A percentile compares a stretch with the other conserved stretches of the same genome.
phyloP scores from a whole-genome alignment of 2,797 vertebrate species.

The Pangasius krempfi region DNA sequence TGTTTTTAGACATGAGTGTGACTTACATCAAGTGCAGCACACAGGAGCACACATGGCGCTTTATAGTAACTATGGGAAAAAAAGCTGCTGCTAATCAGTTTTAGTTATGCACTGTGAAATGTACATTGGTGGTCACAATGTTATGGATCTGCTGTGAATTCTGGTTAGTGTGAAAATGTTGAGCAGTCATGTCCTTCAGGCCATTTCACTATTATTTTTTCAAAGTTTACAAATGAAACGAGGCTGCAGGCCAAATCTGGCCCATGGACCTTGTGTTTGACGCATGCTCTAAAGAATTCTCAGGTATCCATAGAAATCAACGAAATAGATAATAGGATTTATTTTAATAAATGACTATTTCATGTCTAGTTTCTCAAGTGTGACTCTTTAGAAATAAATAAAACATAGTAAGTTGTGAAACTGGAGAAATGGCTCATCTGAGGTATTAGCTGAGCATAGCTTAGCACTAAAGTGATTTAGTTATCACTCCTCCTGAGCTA shows the following conservation, averaged over 20 bases:
- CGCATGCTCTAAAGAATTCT: background rate
- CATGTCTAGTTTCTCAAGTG: background rate
- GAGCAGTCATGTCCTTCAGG: background rate
- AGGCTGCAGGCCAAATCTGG: background rate
- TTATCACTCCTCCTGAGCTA: conserved; percentile 36
- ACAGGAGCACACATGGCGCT: background rate
- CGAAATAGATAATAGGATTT: background rate
- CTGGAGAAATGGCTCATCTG: conserved; percentile 23
- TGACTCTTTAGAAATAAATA: conserved; percentile 31
- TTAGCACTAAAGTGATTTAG: conserved; percentile 49
- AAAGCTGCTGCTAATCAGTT: background rate
- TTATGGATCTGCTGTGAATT: background rate
- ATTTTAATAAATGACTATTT: background rate
- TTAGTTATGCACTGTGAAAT: background rate
- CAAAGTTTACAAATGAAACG: background rate
- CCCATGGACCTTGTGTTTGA: background rate
- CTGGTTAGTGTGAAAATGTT: background rate
- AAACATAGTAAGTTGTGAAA: conserved; percentile 32
- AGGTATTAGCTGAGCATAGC: conserved; percentile 31
- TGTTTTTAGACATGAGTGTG: background rate
- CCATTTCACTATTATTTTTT: background rate
- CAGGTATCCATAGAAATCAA: background rate
- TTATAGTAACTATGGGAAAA: background rate
- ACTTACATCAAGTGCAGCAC: background rate
- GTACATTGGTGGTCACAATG: background rate